Evolutionary conservation across 2,113 vertebrate species (phyloP).

Genomic region (Vulpes ferrilata): DNA sequence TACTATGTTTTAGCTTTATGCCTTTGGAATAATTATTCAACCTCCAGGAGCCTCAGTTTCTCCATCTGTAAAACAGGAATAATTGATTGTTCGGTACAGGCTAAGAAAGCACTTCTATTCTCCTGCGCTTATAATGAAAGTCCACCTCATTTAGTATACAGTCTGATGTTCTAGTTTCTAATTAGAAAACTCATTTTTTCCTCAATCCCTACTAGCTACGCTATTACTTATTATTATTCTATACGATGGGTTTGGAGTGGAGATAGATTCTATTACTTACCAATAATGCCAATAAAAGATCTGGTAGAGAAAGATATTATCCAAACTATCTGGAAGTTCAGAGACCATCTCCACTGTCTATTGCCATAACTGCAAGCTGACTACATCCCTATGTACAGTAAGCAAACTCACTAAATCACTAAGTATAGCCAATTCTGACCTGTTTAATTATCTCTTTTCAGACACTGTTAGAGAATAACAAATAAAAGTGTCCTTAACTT

Average conservation of each 20-base stretch:
- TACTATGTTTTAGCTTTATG: slow-evolving; percentile 5
- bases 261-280: slow-evolving; percentile 24
- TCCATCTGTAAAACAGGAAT: not conserved
- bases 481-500: not conserved
- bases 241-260: not conserved
- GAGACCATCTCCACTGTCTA: not conserved
- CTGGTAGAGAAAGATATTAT: not conserved
- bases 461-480: not conserved
- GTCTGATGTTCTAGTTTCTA: not conserved
- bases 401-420: not conserved
- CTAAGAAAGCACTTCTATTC: slow-evolving; percentile 4
- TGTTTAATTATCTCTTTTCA: not conserved
- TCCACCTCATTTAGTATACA: not conserved
- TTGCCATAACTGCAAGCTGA: not conserved
- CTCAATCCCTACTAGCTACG: not conserved
- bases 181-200: slow-evolving; percentile 15
- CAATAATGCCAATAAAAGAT: slow-evolving; percentile 32
- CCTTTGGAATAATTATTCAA: not conserved
- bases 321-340: not conserved
- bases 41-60: not conserved
- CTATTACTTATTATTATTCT: slow-evolving; percentile 1
- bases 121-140: not conserved
- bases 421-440: not conserved
- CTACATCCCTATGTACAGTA: not conserved
- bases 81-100: not conserved